Evolutionary conservation across 2,797 vertebrate genomes (phyloP).

Genomic region (Sebastes oblongus): DNA sequence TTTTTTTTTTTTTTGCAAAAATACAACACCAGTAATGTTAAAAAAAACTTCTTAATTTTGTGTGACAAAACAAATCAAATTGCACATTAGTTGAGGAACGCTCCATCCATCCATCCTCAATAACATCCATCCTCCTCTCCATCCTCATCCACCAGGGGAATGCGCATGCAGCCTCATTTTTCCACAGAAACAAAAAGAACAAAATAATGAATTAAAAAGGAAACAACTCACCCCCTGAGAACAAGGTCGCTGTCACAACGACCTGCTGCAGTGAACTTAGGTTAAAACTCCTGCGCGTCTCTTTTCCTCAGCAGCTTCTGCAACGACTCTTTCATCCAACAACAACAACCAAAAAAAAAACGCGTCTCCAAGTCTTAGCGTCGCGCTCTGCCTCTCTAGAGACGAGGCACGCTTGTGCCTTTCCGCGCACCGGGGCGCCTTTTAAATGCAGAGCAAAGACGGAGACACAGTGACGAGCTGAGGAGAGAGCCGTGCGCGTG

Average conservation of each 20-base stretch:
- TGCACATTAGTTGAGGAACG: constrained; percentile 8
- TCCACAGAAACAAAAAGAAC: neutral
- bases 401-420: constrained; percentile 78
- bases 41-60: neutral
- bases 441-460: constrained; percentile 79
- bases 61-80: neutral
- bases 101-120: constrained; percentile 7
- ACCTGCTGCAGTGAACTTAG: constrained; percentile 66
- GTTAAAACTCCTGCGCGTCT: constrained; percentile 59
- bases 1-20: neutral
- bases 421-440: constrained; percentile 56
- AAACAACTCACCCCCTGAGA: constrained; percentile 72
- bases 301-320: constrained; percentile 37
- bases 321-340: constrained; percentile 46
- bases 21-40: neutral
- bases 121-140: neutral
- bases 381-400: constrained; percentile 76
- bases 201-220: neutral
- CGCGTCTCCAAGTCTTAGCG: constrained; percentile 53
- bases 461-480: constrained; percentile 79
- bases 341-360: neutral
- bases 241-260: constrained; percentile 45
- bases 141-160: constrained; percentile 37
- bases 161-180: constrained; percentile 34
- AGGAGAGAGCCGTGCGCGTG: constrained; percentile 79